A percentile compares a stretch with the other conserved stretches of the same genome.
These are phyloP conservation scores for Caerostris darwini DNA, from an alignment of 1,140 invertebrate species.

Conservation along the genomic window DNA sequence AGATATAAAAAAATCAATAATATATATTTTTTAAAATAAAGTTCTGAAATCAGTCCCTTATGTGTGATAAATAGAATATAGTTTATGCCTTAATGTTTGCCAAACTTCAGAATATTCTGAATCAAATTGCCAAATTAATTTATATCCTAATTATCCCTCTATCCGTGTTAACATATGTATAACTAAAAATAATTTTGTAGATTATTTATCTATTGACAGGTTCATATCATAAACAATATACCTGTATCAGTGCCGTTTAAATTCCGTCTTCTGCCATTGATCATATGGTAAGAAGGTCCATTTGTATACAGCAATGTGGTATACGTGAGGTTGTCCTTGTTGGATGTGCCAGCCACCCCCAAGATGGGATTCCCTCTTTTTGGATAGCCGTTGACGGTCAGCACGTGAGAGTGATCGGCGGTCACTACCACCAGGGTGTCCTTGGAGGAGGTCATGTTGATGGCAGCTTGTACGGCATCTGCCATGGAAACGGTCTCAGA, in stretches of 20 bases:
- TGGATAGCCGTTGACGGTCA: slow-evolving; percentile 80
- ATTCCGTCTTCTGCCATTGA: slow-evolving; percentile 74
- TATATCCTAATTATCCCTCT: too few species aligned
- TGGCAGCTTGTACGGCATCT: slow-evolving; percentile 79
- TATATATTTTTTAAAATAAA: too few species aligned
- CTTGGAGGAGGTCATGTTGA: slow-evolving; percentile 80
- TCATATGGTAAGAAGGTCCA: slow-evolving; percentile 78
- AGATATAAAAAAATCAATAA: too few species aligned
- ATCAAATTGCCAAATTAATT: too few species aligned
- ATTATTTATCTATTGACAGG: too few species aligned
- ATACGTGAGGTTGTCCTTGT: slow-evolving; percentile 78
- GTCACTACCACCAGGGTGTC: slow-evolving; percentile 80
- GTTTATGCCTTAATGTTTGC: too few species aligned
- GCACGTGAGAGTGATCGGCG: slow-evolving; percentile 81
- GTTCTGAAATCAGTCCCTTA: too few species aligned
- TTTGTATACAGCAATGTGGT: slow-evolving; percentile 79
- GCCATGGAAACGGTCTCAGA: slow-evolving; percentile 80
- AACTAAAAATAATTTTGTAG: too few species aligned
- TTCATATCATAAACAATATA: slow-evolving; percentile 5
- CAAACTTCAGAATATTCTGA: too few species aligned
- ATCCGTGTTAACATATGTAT: too few species aligned
- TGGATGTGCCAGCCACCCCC: slow-evolving; percentile 77
- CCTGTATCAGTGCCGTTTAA: slow-evolving; percentile 75
- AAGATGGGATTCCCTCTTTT: slow-evolving; percentile 79
- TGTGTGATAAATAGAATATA: too few species aligned